Evolutionary conservation across 2,888 invertebrate species (phyloP), one percentile per base, ranked within the genome.

Genomic region (Beris morrisii): DNA sequence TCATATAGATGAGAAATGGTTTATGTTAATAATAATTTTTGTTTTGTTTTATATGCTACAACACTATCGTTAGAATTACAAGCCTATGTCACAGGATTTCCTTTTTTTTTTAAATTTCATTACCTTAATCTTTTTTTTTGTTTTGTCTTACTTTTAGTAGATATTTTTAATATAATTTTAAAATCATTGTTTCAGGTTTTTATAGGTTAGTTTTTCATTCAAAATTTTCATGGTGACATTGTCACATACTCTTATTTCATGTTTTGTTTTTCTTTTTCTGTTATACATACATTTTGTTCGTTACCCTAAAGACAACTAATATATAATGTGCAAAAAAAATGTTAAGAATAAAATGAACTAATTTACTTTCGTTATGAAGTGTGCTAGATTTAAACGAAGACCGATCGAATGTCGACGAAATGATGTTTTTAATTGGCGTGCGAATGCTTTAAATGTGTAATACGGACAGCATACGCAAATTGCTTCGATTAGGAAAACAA

Each of bases 171-270:
- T 55, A 32, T 32, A 6, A 11, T 55, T 55, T 31, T 32, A 55
- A 32, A 13, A 28, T 32, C 53, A 55, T 50, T 44, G 32, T 53
- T 12, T 66, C 31, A 53, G 15, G 5, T 30, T 7, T 32, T 12
- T 13, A 28, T 55, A 44, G 22, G 44, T 45, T 44, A 56, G 48
- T 64, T 67, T 56, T 52, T 57, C n/a, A 45, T 56, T 67, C 56
- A 64, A 50, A 57, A 46, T 64, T 22, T 22, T 22, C 22, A 22
- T 57, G 46, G 65, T 64, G 66, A 66, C 65, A 65, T 66, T 64
- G 65, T 66, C 65, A 68, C 65, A 58, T 67, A 64, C 67, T 56
- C 31, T 55, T 54, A 53, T 58, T 59, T 65, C 50, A 38, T 38
- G 38, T 38, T 38, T 38, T 38, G 1, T 38, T 38, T 65, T 65